Evolutionary conservation across 2,113 vertebrate species (phyloP).

Genomic region (Vulpes vulpes): DNA sequence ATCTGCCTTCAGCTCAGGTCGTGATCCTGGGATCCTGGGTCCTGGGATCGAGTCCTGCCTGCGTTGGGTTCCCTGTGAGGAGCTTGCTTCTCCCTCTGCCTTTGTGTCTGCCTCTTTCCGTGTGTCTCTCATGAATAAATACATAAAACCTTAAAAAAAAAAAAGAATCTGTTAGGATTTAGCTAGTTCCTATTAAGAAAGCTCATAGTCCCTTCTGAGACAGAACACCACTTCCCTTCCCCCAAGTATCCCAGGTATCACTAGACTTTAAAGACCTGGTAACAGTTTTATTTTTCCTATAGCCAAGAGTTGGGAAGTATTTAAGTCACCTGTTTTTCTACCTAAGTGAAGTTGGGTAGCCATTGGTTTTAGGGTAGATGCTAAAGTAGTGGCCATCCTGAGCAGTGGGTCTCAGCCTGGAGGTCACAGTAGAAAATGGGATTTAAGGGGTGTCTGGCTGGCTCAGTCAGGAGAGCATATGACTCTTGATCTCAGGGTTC

Average conservation of each 20-base stretch:
- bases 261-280: neutral
- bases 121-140: too few species aligned
- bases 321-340: neutral
- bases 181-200: neutral
- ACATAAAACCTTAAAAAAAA: too few species aligned
- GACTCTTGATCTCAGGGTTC: neutral
- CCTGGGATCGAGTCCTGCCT: too few species aligned
- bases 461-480: neutral
- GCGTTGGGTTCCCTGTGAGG: too few species aligned
- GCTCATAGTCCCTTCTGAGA: neutral
- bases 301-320: neutral
- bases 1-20: too few species aligned
- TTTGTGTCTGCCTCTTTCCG: too few species aligned
- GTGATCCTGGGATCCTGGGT: too few species aligned
- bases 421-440: neutral
- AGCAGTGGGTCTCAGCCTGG: neutral
- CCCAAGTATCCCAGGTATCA: neutral
- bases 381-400: neutral
- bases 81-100: too few species aligned
- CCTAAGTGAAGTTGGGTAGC: neutral
- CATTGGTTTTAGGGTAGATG: neutral
- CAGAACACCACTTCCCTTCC: neutral
- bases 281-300: constrained; percentile 12
- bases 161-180: neutral
- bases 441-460: neutral